Percentiles rank a stretch among this genome's conserved stretches.
Conservation (phyloP, 1,140 invertebrate genomes). For the Amyelois transitella region DNA sequence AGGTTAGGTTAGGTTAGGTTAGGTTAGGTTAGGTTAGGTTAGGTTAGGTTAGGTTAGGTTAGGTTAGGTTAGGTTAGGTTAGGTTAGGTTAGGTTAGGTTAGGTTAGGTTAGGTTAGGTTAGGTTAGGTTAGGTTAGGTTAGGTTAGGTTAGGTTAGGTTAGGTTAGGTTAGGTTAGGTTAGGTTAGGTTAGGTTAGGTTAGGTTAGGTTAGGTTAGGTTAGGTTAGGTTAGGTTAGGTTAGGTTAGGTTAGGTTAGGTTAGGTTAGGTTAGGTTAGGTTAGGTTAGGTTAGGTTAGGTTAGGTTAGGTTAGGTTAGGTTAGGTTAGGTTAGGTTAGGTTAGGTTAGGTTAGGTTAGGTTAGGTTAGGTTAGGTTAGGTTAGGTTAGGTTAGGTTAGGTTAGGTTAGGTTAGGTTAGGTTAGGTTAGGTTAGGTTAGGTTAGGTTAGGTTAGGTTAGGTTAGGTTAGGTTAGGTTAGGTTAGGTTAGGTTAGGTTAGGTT, state of each 20-base stretch:
- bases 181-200: conserved; percentile 13
- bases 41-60: conserved; percentile 41
- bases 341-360: conserved; percentile 27
- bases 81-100: conserved; percentile 36
- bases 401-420: conserved; percentile 13
- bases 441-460: conserved; percentile 5
- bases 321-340: conserved; percentile 40
- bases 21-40: conserved; percentile 37
- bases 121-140: conserved; percentile 15
- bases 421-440: background rate
- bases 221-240: conserved; percentile 15
- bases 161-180: conserved; percentile 13
- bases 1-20: conserved; percentile 35
- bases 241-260: conserved; percentile 13
- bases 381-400: background rate
- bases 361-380: conserved; percentile 1
- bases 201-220: conserved; percentile 16
- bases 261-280: conserved; percentile 18
- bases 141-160: conserved; percentile 8
- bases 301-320: conserved; percentile 34
- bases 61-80: conserved; percentile 38
- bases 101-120: conserved; percentile 19
- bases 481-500: conserved; percentile 15
- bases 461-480: conserved; percentile 6
- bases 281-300: conserved; percentile 20